A percentile compares a stretch with the other conserved stretches of the same genome.
Conservation (phyloP, 2,888 invertebrate genomes). For the Conistra vaccinii region DNA sequence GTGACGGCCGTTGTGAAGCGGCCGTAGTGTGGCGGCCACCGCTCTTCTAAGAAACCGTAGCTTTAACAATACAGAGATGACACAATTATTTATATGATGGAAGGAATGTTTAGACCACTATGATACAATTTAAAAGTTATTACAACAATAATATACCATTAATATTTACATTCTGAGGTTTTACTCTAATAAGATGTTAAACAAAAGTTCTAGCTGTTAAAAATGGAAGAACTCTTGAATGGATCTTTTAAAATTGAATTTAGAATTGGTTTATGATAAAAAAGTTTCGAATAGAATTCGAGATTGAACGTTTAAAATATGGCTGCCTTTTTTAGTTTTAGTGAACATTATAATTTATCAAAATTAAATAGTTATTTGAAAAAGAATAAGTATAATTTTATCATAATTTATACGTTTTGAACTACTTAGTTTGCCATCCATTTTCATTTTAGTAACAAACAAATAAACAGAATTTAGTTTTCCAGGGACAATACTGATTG, state of each 20-base stretch:
- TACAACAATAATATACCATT: slow-evolving; percentile 29
- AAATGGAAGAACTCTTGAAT: slow-evolving; percentile 17
- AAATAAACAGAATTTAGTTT: slow-evolving; percentile 12
- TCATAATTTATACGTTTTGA: not conserved
- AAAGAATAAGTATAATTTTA: not conserved
- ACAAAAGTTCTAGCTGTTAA: slow-evolving; percentile 40
- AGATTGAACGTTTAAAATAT: not conserved
- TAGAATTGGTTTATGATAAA: not conserved
- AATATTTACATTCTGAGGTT: slow-evolving; percentile 28
- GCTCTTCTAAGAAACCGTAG: not conserved
- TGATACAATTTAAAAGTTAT: slow-evolving; percentile 54
- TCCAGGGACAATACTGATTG: not conserved
- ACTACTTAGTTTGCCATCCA: not conserved
- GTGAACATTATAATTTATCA: not conserved
- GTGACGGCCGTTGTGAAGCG: too few species aligned
- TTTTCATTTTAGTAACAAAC: slow-evolving; percentile 8
- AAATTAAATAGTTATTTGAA: not conserved
- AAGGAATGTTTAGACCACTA: slow-evolving; percentile 70
- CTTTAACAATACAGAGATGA: slow-evolving; percentile 18
- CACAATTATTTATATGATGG: slow-evolving; percentile 43
- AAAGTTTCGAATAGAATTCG: not conserved
- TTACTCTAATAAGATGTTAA: slow-evolving; percentile 25
- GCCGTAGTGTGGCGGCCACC: too few species aligned
- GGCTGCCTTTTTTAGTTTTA: not conserved
- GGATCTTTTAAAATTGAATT: not conserved